Base-by-base conservation (phyloP, 2,797 vertebrate species). In the Onychomys arenicola region DNA sequence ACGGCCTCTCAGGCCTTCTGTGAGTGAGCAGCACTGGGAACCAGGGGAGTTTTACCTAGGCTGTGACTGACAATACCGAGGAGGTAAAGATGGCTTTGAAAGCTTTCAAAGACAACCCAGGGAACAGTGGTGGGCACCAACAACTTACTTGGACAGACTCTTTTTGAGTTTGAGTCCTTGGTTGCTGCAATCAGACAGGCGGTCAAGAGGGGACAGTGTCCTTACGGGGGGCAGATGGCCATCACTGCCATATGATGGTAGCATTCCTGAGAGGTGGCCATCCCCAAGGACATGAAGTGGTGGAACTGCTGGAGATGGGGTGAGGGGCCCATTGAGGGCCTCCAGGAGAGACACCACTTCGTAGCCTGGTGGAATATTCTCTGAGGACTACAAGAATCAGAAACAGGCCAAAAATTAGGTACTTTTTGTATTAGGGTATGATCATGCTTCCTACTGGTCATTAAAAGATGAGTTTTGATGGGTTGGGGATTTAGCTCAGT, bases 331-430 rank as follows among this genome's bases (percentile, higher is more conserved):
- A 0, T 99, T 99, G 97, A 99, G 98, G 1, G 99, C 99, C 97
- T 99, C 99, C 98, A 99, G 98, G 59, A 99, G 99, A 0, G 99
- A 99, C 75, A 99, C 99, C 7, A 99, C 99, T 98, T 99, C 99
- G 0, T 99, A 99, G 0, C 99, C 99, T 0, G 99, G 99, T 5
- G 99, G 99, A 95, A 99, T 99, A 98, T 99, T 99, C 98, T 99
- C 99, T 0, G 99, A 99, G 37, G 99, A 99, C 99, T 99, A 97
- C 12, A 25, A 89, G 91, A 92, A 95, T n/a, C 57, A 93, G 69
- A 98, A 81, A 96, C 46, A 87, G 52, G 89, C 19, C 71, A 80
- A 88, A 46, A 61, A 83, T 57, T 40, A 55, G 85, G 59, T 59
- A 25, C 29, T 63, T 85, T 49, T 86, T 10, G 5, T 76, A 89